phyloP scores from a whole-genome alignment of 2,888 invertebrate genomes.

The Brachypalpus laphriformis region DNA sequence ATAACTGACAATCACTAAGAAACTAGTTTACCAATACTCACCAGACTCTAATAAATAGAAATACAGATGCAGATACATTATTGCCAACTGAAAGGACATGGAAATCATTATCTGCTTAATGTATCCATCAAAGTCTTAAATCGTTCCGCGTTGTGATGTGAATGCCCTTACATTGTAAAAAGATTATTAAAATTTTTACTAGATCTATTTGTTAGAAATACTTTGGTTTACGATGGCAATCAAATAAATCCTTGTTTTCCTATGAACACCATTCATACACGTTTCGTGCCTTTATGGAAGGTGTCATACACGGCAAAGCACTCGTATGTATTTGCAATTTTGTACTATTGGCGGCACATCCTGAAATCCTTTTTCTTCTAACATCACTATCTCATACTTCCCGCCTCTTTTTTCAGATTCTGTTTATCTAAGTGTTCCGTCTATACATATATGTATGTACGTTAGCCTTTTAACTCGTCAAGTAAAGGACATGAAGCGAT shows the following conservation, averaged over 20 bases:
- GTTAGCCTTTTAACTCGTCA: constrained; percentile 59
- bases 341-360: constrained; percentile 23
- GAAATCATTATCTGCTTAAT: no score
- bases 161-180: neutral
- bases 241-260: constrained; percentile 37
- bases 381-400: constrained; percentile 27
- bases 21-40: no score
- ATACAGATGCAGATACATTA: no score
- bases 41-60: no score
- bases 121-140: no score
- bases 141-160: neutral
- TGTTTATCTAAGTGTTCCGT: constrained; percentile 37
- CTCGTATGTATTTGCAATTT: constrained; percentile 19
- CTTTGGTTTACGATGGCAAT: constrained; percentile 32
- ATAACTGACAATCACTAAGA: no score
- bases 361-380: constrained; percentile 50
- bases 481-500: constrained; percentile 55
- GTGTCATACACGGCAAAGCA: constrained; percentile 21
- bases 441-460: no score
- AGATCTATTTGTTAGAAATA: constrained; percentile 24
- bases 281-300: constrained; percentile 1
- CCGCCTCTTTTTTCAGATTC: constrained; percentile 40
- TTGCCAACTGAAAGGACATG: no score
- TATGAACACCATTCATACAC: constrained; percentile 24
- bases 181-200: constrained; percentile 36